phyloP scores from a whole-genome alignment of 2,888 invertebrate species.

The Eristalinus aeneus region DNA sequence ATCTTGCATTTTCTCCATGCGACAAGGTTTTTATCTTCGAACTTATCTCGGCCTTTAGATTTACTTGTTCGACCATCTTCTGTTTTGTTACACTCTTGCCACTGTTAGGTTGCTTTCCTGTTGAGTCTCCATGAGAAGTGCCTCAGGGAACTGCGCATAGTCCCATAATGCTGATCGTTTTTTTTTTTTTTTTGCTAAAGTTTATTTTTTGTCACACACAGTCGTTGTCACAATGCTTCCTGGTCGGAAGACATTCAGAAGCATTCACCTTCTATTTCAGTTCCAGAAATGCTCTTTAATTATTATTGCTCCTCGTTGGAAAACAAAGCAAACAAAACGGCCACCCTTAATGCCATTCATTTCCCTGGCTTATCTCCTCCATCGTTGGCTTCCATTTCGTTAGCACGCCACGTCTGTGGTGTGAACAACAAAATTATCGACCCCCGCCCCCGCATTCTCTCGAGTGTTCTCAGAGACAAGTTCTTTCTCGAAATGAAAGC shows the following conservation, averaged over 20 bases:
- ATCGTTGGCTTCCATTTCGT: constrained; percentile 32
- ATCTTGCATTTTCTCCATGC: no score
- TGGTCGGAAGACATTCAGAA: constrained; percentile 10
- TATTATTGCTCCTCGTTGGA: constrained; percentile 14
- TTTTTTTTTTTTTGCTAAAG: no score
- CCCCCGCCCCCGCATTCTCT: neutral
- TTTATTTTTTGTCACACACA: constrained; percentile 1
- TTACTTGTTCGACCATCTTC: no score
- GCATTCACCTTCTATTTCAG: constrained; percentile 1
- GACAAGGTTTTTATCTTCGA: neutral
- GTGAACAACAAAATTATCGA: constrained; percentile 8
- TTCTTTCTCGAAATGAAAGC: constrained; percentile 2
- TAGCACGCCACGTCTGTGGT: constrained; percentile 1
- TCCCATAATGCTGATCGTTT: no score
- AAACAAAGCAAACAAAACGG: neutral
- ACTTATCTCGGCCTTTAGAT: neutral
- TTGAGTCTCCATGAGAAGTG: no score
- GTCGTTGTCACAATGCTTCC: neutral
- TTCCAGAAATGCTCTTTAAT: constrained; percentile 15
- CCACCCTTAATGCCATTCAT: constrained; percentile 37
- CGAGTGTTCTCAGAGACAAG: neutral
- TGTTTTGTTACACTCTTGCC: no score
- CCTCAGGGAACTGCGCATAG: no score
- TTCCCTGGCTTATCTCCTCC: constrained; percentile 21
- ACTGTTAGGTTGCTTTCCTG: no score